Evolutionary conservation across 2,113 vertebrate species (phyloP).

Genomic region (Dipodomys spectabilis): DNA sequence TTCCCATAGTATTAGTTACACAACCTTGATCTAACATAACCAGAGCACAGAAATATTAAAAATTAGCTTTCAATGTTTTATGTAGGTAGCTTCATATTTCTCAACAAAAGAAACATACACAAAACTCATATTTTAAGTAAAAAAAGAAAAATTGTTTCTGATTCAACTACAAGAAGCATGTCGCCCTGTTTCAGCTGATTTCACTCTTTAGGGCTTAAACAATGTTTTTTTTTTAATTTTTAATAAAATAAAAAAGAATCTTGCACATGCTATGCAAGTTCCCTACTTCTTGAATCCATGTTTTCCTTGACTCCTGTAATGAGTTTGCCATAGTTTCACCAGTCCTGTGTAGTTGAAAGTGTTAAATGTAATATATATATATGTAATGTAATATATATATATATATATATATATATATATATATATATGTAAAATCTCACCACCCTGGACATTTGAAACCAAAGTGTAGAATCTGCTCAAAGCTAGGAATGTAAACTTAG

Average conservation of each 20-base stretch:
- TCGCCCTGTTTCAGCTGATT: neutral
- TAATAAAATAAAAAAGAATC: neutral
- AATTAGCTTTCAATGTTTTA: conserved; percentile 28
- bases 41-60: neutral
- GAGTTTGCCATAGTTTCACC: neutral
- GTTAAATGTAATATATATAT: neutral
- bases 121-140: conserved; percentile 39
- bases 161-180: neutral
- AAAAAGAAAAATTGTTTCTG: conserved; percentile 36
- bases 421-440: neutral
- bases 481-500: neutral
- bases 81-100: conserved; percentile 10
- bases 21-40: neutral
- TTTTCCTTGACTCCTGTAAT: neutral
- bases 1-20: conserved; percentile 56
- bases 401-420: neutral
- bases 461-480: neutral
- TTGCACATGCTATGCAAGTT: neutral
- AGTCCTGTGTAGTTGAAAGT: neutral
- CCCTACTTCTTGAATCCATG: neutral
- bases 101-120: conserved; percentile 30
- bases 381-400: no score
- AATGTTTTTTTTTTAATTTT: neutral
- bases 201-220: neutral
- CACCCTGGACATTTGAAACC: neutral